These are phyloP conservation scores for Umimayanthus kanabou DNA, from an alignment of 92 coral and sea anemone species.

Conservation along the genomic window DNA sequence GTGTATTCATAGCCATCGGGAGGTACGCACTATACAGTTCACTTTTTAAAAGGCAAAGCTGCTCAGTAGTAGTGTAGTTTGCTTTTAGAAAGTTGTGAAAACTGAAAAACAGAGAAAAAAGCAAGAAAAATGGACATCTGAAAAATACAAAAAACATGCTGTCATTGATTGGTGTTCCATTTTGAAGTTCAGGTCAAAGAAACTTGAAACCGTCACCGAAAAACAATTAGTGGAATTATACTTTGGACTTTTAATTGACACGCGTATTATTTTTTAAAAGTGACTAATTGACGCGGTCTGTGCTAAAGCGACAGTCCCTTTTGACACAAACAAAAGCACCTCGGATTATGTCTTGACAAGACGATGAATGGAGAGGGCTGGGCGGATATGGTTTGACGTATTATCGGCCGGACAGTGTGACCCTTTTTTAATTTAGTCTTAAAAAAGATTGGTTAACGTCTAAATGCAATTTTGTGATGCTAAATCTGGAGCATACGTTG, in stretches of 20 bases:
- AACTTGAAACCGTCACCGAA: not conserved
- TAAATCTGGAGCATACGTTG: not conserved
- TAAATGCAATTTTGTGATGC: not conserved
- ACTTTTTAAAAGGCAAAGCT: not conserved
- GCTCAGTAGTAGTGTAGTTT: too few species aligned
- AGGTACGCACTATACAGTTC: not conserved
- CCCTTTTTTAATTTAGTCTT: not conserved
- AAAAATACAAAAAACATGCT: too few species aligned
- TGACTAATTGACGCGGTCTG: not conserved
- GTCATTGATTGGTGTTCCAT: too few species aligned
- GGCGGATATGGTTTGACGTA: not conserved
- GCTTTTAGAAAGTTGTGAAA: too few species aligned
- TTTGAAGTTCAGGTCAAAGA: not conserved
- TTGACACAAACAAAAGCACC: not conserved
- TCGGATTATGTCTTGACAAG: not conserved
- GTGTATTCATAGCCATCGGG: not conserved
- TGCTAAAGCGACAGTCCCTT: constrained; percentile 3
- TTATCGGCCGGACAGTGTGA: too few species aligned
- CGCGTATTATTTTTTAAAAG: not conserved
- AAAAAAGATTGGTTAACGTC: not conserved
- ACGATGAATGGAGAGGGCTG: not conserved
- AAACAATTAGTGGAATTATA: not conserved
- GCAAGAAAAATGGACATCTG: not conserved
- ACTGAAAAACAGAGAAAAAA: not conserved
- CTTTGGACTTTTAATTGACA: not conserved